A percentile compares a stretch with the other conserved stretches of the same genome.
Conservation (phyloP, 2,888 invertebrate genomes). For the Pandemis heparana region DNA sequence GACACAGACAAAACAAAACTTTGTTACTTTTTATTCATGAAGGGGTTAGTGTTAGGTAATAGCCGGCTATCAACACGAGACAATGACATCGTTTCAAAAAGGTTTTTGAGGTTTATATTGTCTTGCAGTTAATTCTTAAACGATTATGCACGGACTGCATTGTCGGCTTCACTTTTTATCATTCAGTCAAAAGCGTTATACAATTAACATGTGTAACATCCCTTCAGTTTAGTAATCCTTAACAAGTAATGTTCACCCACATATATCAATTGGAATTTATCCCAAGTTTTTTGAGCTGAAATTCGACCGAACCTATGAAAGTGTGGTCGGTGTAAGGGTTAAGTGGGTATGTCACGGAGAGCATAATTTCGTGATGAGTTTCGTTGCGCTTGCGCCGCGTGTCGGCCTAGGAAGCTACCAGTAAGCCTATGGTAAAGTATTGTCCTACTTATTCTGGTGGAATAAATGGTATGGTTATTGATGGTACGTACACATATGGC, state of each 20-base stretch:
- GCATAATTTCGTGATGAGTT: background rate
- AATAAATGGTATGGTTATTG: background rate
- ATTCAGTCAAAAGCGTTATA: background rate
- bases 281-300: background rate
- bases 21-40: no score
- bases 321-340: constrained; percentile 3
- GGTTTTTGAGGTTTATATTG: no score
- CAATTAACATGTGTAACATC: background rate
- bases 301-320: constrained; percentile 1
- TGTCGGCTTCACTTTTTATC: background rate
- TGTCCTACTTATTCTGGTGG: background rate
- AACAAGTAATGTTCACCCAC: background rate
- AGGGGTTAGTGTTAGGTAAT: no score
- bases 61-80: no score
- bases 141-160: no score
- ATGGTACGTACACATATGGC: no score
- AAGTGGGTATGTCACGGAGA: constrained; percentile 8
- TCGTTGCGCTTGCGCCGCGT: background rate
- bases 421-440: background rate
- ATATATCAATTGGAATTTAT: constrained; percentile 5
- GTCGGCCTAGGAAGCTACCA: background rate
- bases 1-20: no score
- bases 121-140: no score
- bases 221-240: background rate
- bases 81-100: no score